Percentiles rank a stretch among this genome's conserved stretches.
These are phyloP conservation scores for Anabas testudineus DNA, from an alignment of 2,797 vertebrate species.

Conservation along the genomic window DNA sequence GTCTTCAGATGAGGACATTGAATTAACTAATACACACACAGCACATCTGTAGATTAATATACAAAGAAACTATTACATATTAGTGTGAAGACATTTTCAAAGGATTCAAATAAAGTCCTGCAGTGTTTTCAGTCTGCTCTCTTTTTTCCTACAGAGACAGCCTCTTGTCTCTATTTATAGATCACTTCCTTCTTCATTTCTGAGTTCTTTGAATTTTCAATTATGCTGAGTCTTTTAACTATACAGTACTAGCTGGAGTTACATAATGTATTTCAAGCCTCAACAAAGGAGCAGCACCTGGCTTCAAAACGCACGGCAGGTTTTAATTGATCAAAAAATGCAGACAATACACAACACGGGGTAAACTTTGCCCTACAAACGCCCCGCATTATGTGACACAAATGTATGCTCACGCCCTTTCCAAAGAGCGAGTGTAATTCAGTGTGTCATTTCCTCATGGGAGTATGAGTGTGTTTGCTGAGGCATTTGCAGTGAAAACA, in stretches of 20 bases:
- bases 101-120: conserved; percentile 2
- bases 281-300: conserved; percentile 22
- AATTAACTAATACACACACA: background rate
- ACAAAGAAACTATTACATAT: no score
- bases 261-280: conserved; percentile 23
- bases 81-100: no score
- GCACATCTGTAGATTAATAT: background rate
- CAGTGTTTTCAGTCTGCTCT: conserved; percentile 19
- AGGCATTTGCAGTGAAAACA: conserved; percentile 32
- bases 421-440: conserved; percentile 15
- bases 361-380: conserved; percentile 29
- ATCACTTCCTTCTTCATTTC: conserved; percentile 37
- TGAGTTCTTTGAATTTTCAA: conserved; percentile 45
- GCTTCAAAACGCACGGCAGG: conserved; percentile 13
- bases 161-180: conserved; percentile 48
- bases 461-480: background rate
- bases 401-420: conserved; percentile 17
- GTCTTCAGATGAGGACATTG: background rate
- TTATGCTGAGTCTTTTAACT: conserved; percentile 49
- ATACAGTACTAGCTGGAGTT: conserved; percentile 17
- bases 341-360: conserved; percentile 16
- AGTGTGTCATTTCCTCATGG: conserved; percentile 33
- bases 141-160: conserved; percentile 27
- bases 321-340: conserved; percentile 21
- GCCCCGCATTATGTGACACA: conserved; percentile 1